Percentiles rank a stretch among this genome's conserved stretches.
Conservation (phyloP, 2,888 invertebrate genomes). For the Leptura quadrifasciata region DNA sequence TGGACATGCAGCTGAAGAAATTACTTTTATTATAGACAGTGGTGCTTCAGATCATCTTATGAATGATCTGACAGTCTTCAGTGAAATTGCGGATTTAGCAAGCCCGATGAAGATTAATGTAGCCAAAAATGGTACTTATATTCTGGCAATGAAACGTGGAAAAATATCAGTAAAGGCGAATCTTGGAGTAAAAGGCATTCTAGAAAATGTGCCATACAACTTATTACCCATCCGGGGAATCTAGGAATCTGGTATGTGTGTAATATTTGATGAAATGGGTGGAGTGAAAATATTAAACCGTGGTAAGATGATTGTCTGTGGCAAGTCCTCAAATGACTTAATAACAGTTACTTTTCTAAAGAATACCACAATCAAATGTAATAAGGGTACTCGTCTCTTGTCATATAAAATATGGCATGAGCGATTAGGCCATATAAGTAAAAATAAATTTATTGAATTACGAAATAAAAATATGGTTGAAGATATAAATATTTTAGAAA, state of each 20-base stretch:
- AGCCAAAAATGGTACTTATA: no score
- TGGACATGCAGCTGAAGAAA: no score
- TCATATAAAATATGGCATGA: constrained; percentile 41
- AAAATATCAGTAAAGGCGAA: background rate
- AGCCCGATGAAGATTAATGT: no score
- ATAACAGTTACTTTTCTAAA: background rate
- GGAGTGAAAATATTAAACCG: background rate
- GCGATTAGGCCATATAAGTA: constrained; percentile 39
- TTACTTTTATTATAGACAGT: constrained; percentile 14
- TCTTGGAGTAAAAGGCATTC: constrained; percentile 1
- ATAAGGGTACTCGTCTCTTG: constrained; percentile 11
- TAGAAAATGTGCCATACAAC: constrained; percentile 11
- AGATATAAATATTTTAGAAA: background rate
- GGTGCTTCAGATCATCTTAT: constrained; percentile 15
- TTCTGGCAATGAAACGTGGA: background rate
- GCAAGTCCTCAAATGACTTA: constrained; percentile 11
- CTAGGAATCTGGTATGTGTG: background rate
- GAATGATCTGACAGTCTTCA: background rate
- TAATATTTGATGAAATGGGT: constrained; percentile 15
- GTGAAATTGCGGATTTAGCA: background rate
- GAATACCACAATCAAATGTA: constrained; percentile 7
- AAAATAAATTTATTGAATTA: constrained; percentile 36
- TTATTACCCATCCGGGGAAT: background rate
- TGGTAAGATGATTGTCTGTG: background rate
- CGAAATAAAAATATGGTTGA: constrained; percentile 19